Evolutionary conservation across 2,113 vertebrate genomes (phyloP).

Genomic region (Otolemur garnettii): DNA sequence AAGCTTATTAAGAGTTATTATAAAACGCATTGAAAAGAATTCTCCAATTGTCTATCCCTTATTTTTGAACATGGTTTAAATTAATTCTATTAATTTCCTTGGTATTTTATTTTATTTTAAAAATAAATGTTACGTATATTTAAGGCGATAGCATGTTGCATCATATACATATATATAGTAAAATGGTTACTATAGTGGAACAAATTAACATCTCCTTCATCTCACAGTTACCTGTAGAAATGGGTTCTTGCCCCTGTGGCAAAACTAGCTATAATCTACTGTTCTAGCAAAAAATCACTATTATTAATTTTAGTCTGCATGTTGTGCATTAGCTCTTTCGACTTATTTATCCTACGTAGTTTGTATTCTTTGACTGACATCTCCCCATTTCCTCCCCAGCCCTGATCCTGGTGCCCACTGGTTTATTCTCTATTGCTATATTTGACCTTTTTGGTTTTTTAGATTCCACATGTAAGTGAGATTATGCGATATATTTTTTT

Average conservation of each 20-base stretch:
- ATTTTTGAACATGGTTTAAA: slow-evolving; percentile 52
- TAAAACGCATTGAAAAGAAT: background rate
- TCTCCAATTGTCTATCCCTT: background rate
- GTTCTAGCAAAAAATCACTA: background rate
- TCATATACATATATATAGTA: background rate
- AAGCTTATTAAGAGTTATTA: background rate
- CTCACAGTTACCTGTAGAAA: background rate
- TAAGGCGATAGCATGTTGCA: background rate
- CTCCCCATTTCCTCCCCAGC: background rate
- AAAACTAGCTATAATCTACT: background rate
- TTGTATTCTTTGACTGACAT: background rate
- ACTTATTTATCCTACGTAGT: background rate
- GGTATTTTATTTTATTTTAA: background rate
- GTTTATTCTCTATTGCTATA: background rate
- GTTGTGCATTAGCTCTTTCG: background rate
- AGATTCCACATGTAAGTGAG: background rate
- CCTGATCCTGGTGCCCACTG: background rate
- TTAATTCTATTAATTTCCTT: slow-evolving; percentile 63
- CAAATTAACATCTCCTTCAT: background rate
- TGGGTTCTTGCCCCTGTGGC: background rate
- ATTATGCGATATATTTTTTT: background rate
- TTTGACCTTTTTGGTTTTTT: background rate
- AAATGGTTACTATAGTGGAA: background rate
- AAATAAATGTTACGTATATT: background rate
- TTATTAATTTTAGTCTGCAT: background rate